Evolutionary conservation across 2,113 vertebrate species (phyloP), one percentile per base, ranked within the genome.

Genomic region (Gallinago media): DNA sequence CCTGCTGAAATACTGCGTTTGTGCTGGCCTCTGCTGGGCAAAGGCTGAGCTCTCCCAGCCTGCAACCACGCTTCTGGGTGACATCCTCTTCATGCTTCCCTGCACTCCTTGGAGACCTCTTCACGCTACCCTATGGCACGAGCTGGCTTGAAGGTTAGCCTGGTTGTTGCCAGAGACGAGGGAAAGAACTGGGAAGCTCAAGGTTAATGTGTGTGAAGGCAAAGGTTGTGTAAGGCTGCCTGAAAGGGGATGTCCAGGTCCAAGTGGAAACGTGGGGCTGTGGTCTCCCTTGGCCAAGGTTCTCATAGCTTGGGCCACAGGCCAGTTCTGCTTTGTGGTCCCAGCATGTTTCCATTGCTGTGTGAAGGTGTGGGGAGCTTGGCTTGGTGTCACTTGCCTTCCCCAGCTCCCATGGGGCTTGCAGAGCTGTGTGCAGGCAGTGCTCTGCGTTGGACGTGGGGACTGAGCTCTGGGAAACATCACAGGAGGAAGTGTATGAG

Each of bases 11-110:
- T 9, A 1, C 44, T 32, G 78, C 6, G 55, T 54, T 65, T 47
- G 82, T 96, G 85, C 96, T 97, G 96, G 68, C 96, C 95, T 87
- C 96, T 97, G 88, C 88, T 94, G 97, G 95, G 58, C 54, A 12
- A 67, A 70, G 54, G 62, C 59, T 49, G 83, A 85, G 84, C 73
- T 32, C 29, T 56, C 27, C 55, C 59, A 13, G 27, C 36, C 70
- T 25, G 63, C 40, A 8, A 3, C 46, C 2, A 1, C 3, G 1
- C n/a, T 58, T 23, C 61, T 27, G 18, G 2, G 36, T 5, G 3
- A 8, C 40, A 36, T 55, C 40, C 16, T 61, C 42, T 10, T 49
- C 3, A 20, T 1, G 1, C 3, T 59, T 20, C 42, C 2, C 23
- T 10, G 8, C 0, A 7, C 56, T 58, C n/a, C 56, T 61, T 17